Evolutionary conservation across 2,888 invertebrate genomes (phyloP).

Genomic region (Melanchra persicariae): DNA sequence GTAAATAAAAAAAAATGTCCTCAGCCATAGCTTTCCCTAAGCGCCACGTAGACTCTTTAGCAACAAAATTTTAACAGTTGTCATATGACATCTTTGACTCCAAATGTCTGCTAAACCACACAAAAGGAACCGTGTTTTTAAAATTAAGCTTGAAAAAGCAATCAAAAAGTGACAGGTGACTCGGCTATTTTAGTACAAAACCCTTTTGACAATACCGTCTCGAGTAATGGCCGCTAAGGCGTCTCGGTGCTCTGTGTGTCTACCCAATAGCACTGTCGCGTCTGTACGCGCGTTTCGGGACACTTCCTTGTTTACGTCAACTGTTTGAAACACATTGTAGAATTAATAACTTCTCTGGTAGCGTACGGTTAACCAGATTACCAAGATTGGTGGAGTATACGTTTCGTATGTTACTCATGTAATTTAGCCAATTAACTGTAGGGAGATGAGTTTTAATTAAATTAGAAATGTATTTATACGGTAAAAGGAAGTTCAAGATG

Average conservation of each 20-base stretch:
- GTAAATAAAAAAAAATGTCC: too few relatives aligned
- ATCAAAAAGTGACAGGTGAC: too few relatives aligned
- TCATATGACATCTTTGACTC: too few relatives aligned
- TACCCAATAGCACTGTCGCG: constrained; percentile 37
- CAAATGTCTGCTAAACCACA: too few relatives aligned
- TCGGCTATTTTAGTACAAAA: neutral
- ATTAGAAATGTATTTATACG: neutral
- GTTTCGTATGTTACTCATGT: constrained; percentile 18
- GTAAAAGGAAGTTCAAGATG: neutral
- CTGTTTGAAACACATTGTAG: constrained; percentile 45
- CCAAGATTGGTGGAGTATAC: constrained; percentile 22
- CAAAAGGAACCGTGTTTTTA: too few relatives aligned
- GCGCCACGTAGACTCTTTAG: too few relatives aligned
- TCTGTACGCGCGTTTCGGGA: constrained; percentile 30
- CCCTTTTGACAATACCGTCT: neutral
- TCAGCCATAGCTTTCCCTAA: too few relatives aligned
- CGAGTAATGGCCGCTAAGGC: neutral
- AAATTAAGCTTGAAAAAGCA: too few relatives aligned
- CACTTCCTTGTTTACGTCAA: constrained; percentile 51
- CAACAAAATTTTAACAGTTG: too few relatives aligned
- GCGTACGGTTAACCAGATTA: constrained; percentile 39
- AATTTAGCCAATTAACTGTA: constrained; percentile 28
- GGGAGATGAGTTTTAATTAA: constrained; percentile 27
- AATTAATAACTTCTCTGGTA: constrained; percentile 50
- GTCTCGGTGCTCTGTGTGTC: neutral